Evolutionary conservation across 2,113 vertebrate species (phyloP).

Genomic region (Myxocyprinus asiaticus): DNA sequence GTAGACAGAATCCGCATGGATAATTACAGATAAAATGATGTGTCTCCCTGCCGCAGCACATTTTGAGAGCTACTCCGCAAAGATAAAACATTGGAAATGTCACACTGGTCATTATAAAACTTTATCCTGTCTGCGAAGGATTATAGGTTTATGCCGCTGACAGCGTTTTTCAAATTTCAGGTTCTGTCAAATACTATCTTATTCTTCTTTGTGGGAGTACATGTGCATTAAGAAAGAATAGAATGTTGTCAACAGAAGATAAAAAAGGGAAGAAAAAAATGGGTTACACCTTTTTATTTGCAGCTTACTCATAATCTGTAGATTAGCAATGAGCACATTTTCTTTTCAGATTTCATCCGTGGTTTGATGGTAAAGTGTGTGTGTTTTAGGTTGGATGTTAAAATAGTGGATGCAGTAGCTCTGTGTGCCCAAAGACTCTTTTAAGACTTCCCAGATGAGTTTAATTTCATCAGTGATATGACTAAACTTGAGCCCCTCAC

Average conservation of each 20-base stretch:
- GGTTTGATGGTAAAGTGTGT: not conserved
- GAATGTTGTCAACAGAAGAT: no score
- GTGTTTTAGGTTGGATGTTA: not conserved
- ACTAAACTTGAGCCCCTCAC: not conserved
- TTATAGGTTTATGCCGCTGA: conserved; percentile 50
- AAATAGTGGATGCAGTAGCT: not conserved
- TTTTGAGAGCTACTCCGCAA: conserved; percentile 41
- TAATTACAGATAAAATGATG: conserved; percentile 73
- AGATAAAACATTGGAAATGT: conserved; percentile 57
- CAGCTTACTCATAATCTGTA: no score
- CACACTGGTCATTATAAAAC: conserved; percentile 56
- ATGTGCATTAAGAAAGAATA: no score
- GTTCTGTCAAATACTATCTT: not conserved
- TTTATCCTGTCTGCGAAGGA: conserved; percentile 50
- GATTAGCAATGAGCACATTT: no score
- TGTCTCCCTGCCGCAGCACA: conserved; percentile 53
- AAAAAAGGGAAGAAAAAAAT: no score
- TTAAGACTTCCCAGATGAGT: not conserved
- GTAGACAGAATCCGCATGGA: conserved; percentile 43
- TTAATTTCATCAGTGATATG: not conserved
- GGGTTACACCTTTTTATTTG: not conserved
- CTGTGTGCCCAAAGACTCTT: not conserved
- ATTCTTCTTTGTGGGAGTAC: not conserved
- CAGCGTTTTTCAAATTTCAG: conserved; percentile 8
- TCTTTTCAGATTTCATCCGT: not conserved